These are phyloP conservation scores for Anastrepha obliqua DNA, from an alignment of 1,140 invertebrate species.

Conservation along the genomic window DNA sequence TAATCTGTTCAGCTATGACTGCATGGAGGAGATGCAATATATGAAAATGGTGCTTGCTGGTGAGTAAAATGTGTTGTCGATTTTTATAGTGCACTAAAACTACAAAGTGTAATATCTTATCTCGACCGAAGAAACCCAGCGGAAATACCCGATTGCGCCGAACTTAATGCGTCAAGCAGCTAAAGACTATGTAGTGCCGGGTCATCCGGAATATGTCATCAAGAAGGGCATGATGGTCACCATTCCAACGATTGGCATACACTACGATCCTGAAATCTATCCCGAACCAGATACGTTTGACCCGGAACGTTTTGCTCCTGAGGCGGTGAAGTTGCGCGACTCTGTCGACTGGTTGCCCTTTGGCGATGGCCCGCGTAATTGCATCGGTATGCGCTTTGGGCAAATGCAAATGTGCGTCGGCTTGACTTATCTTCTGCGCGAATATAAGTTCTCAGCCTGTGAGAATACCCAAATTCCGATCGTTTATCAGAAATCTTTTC, in stretches of 20 bases:
- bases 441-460: conserved; percentile 70
- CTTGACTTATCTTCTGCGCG: conserved; percentile 59
- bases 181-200: conserved; percentile 78
- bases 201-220: conserved; percentile 71
- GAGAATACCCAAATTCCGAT: conserved; percentile 69
- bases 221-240: conserved; percentile 63
- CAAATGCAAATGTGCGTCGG: conserved; percentile 64
- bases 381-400: conserved; percentile 76
- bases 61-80: conserved; percentile 53
- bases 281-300: conserved; percentile 77
- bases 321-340: conserved; percentile 76
- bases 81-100: not conserved
- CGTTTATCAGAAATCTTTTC: conserved; percentile 69
- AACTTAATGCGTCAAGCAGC: conserved; percentile 78
- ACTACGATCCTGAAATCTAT: conserved; percentile 78
- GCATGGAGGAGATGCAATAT: conserved; percentile 76
- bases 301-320: conserved; percentile 79
- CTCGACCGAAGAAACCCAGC: conserved; percentile 77
- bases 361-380: conserved; percentile 81
- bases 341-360: conserved; percentile 81
- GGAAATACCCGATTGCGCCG: conserved; percentile 79
- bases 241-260: conserved; percentile 69
- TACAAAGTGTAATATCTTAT: not conserved
- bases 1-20: conserved; percentile 76
- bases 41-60: conserved; percentile 76